Evolutionary conservation across 2,113 vertebrate species (phyloP).

Genomic region (Prietella phreatophila): DNA sequence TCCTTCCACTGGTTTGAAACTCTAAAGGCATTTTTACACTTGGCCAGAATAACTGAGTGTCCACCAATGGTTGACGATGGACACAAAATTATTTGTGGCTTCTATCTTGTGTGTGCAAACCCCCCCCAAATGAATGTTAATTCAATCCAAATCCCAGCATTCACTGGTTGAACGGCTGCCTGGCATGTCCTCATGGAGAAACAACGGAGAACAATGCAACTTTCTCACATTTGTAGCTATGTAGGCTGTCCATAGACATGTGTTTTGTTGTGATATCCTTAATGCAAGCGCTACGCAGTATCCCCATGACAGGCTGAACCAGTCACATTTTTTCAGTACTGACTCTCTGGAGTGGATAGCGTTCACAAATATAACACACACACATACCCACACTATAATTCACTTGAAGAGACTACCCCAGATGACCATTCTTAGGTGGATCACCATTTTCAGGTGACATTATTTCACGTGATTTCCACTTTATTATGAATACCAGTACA

Average conservation of each 20-base stretch:
- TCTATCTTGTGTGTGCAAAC: not conserved
- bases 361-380: not conserved
- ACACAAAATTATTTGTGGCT: not conserved
- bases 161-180: not conserved
- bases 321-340: not conserved
- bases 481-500: not conserved
- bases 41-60: not conserved
- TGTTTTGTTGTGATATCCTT: not conserved
- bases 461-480: too few species aligned
- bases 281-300: not conserved
- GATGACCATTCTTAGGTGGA: not conserved
- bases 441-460: not conserved
- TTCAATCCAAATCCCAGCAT: not conserved
- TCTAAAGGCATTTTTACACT: not conserved
- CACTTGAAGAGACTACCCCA: not conserved
- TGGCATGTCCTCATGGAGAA: not conserved
- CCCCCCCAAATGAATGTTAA: not conserved
- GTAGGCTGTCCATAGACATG: not conserved
- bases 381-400: not conserved
- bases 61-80: not conserved
- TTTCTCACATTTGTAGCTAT: not conserved
- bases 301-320: not conserved
- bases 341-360: not conserved
- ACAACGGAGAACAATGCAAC: constrained; percentile 2
- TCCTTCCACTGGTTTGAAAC: constrained; percentile 18